A percentile compares a stretch with the other conserved stretches of the same genome.
These are phyloP conservation scores for Drosophila glabriapex DNA, from an alignment of 2,888 invertebrate species.

Conservation along the genomic window DNA sequence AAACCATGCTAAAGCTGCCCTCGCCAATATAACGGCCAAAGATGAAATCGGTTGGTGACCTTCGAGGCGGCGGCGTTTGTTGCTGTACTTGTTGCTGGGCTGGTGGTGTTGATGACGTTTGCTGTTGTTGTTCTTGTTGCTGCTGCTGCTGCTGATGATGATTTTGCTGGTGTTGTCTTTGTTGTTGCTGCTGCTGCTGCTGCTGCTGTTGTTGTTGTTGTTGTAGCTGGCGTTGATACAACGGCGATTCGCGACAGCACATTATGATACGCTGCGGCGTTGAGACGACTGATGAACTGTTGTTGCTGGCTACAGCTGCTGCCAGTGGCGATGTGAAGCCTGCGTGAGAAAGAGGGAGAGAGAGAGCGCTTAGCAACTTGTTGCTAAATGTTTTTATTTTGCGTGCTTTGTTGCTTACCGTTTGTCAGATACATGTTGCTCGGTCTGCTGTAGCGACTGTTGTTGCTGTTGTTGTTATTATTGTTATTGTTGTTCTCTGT, in stretches of 20 bases:
- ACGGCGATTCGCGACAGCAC: constrained; percentile 52
- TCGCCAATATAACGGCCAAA: constrained; percentile 98
- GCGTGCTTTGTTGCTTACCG: constrained; percentile 59
- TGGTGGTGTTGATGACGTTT: constrained; percentile 44
- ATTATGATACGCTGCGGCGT: constrained; percentile 69
- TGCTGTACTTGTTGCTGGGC: constrained; percentile 42
- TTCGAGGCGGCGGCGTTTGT: constrained; percentile 74
- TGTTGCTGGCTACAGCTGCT: constrained; percentile 78
- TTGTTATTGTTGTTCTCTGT: constrained; percentile 50
- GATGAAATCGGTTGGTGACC: constrained; percentile 93
- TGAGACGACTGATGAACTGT: constrained; percentile 64
- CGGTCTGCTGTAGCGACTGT: constrained; percentile 43
- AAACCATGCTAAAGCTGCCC: constrained; percentile 98
- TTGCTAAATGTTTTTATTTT: constrained; percentile 34
- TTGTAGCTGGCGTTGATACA: constrained; percentile 51
- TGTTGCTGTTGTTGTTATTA: constrained; percentile 48
- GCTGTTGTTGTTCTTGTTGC: constrained; percentile 44
- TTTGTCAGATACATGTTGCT: constrained; percentile 74
- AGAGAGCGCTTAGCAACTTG: constrained; percentile 50
- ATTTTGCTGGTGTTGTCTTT: constrained; percentile 44
- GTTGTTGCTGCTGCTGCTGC: constrained; percentile 31
- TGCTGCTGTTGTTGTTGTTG: constrained; percentile 54
- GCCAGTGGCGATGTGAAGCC: constrained; percentile 82
- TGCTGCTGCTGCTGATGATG: constrained; percentile 33
- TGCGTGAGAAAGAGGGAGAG: constrained; percentile 27